A percentile compares a stretch with the other conserved stretches of the same genome.
These are phyloP conservation scores for Calidris pugnax DNA, from an alignment of 2,113 vertebrate species.

Conservation along the genomic window DNA sequence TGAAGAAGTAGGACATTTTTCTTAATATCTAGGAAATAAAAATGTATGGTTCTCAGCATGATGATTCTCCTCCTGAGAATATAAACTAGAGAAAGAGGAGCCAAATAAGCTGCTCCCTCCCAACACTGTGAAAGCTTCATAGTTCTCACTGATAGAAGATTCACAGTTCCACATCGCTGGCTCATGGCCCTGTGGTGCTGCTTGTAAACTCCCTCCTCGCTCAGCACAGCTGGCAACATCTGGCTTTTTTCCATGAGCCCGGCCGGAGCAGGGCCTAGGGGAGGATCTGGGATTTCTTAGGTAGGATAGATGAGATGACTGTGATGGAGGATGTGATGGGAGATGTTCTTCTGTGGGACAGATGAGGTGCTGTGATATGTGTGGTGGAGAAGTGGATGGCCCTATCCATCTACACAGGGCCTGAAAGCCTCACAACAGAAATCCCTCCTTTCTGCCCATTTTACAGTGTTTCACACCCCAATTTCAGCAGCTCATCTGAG, in stretches of 20 bases:
- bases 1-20: slow-evolving; percentile 19
- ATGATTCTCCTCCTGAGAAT: not conserved
- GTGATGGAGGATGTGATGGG: not conserved
- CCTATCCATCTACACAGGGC: not conserved
- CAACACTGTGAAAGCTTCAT: not conserved
- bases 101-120: not conserved
- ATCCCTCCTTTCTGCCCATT: not conserved
- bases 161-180: not conserved
- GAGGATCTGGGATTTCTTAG: not conserved
- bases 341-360: not conserved
- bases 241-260: not conserved
- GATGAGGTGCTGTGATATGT: accelerated
- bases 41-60: not conserved
- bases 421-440: not conserved
- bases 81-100: not conserved
- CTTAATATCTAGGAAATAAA: slow-evolving; percentile 38
- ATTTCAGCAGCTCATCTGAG: not conserved
- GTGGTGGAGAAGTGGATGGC: not conserved
- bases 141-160: not conserved
- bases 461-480: not conserved
- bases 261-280: not conserved
- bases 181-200: not conserved
- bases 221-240: not conserved
- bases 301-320: not conserved
- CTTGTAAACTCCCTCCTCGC: not conserved